Conservation (phyloP, 1,140 invertebrate species). For the Anadara kagoshimensis region DNA sequence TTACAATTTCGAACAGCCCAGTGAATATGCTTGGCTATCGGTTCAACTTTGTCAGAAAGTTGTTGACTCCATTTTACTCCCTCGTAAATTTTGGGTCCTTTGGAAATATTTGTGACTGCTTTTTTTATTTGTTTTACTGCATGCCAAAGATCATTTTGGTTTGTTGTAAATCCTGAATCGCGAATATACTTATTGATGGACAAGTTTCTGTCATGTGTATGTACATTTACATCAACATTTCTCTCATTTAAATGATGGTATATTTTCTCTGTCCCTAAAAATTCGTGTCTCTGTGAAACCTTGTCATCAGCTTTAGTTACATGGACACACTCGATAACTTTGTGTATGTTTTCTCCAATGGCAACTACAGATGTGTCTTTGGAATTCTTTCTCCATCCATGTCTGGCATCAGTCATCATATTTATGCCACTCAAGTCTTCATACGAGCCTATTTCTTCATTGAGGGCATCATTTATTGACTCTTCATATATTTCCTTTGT, state of each 20-base stretch:
- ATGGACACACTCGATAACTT: conserved; percentile 15
- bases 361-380: conserved; percentile 24
- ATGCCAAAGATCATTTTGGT: conserved; percentile 24
- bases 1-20: conserved; percentile 14
- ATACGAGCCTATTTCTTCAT: conserved; percentile 22
- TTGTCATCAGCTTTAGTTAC: conserved; percentile 14
- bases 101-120: neutral
- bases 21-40: conserved; percentile 13
- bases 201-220: conserved; percentile 14
- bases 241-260: neutral
- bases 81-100: neutral
- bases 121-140: conserved; percentile 14
- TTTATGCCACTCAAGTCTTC: conserved; percentile 23
- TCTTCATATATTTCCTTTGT: conserved; percentile 5
- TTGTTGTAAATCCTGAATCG: neutral
- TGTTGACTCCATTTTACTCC: conserved; percentile 6
- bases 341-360: conserved; percentile 15
- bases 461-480: neutral
- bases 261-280: neutral
- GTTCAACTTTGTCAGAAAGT: conserved; percentile 12
- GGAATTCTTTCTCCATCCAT: conserved; percentile 32
- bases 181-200: conserved; percentile 17
- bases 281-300: conserved; percentile 16
- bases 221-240: too few species aligned
- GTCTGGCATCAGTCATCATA: conserved; percentile 25